Evolutionary conservation across 2,113 vertebrate genomes (phyloP), one percentile per base, ranked within the genome.

Genomic region (Collichthys lucidus): DNA sequence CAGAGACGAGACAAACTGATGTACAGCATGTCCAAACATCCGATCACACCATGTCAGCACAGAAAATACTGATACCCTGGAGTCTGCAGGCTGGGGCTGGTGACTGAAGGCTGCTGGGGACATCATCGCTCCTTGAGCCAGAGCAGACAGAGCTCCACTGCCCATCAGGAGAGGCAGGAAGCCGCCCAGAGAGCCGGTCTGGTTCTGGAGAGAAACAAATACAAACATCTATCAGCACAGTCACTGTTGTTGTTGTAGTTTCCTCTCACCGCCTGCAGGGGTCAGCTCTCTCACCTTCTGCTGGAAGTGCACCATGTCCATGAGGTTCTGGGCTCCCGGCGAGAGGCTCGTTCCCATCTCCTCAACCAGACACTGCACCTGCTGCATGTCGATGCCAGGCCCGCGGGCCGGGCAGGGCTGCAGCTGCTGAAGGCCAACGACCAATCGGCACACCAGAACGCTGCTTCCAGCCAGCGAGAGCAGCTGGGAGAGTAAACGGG

Each of bases 221-320:
- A 15, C 9, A 2, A 40, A 40, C 35, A n/a, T 74, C 46, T 15
- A 12, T 29, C 29, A 3, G 47, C 47, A 14, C 4, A 14, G 59
- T n/a, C 11, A 11, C 17, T 56, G 59, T 55, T 5, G 15, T 19
- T 8, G 15, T 19, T 63, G 50, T 49, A 56, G 20, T 31, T 53
- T 24, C 42, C 10, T 1, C 12, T 24, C 7, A 11, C 35, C 3
- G 9, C 44, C 53, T 29, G 16, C 7, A 46, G 44, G 35, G 35
- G 44, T 50, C 15, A 9, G n/a, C 64, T 8, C n/a, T 40, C 76
- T 80, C 65, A 98, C 98, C 86, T 96, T 96, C 89, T 99, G 98
- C 91, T 99, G 98, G 80, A 94, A 93, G 10, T 95, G 93, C 50
- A 99, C 96, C 97, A 99, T 96, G 40, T 96, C 95, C 96, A 99